phyloP scores from a whole-genome alignment of 2,888 invertebrate genomes.

The Mechanitis messenoides region DNA sequence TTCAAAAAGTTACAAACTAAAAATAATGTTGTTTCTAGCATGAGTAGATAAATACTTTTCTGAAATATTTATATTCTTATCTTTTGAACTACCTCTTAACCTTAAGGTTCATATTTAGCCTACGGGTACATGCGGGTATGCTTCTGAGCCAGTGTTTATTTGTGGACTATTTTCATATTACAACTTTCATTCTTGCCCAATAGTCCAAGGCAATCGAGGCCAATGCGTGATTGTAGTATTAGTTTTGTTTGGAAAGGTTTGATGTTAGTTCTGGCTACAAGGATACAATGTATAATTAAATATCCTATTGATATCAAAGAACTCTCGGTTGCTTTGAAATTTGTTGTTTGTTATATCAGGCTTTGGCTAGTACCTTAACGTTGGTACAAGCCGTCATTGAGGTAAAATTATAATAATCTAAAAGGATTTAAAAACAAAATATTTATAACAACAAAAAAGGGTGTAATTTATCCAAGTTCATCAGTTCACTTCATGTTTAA shows the following conservation, averaged over 20 bases:
- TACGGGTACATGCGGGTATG: neutral
- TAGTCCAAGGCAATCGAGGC: conserved; percentile 24
- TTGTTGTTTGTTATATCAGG: neutral
- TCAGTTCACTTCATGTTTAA: too few relatives aligned
- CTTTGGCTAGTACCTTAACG: neutral
- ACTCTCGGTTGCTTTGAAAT: neutral
- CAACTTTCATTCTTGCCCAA: conserved; percentile 33
- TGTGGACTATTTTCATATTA: conserved; percentile 29
- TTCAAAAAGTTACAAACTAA: too few relatives aligned
- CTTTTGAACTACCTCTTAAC: too few relatives aligned
- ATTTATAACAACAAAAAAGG: too few relatives aligned
- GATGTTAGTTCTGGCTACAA: conserved; percentile 18
- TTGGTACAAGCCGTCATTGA: too few relatives aligned
- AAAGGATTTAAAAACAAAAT: too few relatives aligned
- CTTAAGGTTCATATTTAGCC: neutral
- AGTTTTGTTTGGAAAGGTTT: conserved; percentile 29
- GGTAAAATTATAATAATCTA: too few relatives aligned
- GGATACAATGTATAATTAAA: conserved; percentile 13
- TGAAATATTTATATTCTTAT: too few relatives aligned
- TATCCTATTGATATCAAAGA: neutral
- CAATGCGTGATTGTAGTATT: conserved; percentile 30
- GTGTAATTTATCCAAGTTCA: too few relatives aligned
- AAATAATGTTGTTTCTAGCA: too few relatives aligned
- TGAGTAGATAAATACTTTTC: too few relatives aligned
- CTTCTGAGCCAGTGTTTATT: conserved; percentile 12